Conservation (phyloP, 2,797 vertebrate species). For the Setipinna tenuifilis region DNA sequence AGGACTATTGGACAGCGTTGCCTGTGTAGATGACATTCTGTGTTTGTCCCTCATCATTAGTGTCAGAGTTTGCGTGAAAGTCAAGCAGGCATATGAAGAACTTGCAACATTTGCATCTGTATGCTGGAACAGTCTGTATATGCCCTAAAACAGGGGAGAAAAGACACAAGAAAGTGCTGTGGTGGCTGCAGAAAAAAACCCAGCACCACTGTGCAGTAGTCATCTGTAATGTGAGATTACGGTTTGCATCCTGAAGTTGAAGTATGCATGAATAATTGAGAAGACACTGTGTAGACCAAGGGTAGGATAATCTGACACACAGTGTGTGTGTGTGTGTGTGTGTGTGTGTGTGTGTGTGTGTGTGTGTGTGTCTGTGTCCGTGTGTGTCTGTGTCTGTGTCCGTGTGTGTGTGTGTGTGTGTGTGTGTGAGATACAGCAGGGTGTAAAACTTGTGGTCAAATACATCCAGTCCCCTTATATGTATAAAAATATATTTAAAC, state of each 20-base stretch:
- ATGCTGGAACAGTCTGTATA: not conserved
- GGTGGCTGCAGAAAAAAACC: not conserved
- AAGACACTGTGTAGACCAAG: conserved; percentile 19
- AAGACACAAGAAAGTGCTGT: not conserved
- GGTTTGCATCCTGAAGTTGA: not conserved
- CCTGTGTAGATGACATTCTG: not conserved
- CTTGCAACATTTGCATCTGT: not conserved
- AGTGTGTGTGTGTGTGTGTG: conserved; percentile 12
- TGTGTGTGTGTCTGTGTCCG: no score
- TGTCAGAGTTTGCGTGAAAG: not conserved
- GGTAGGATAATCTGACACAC: not conserved
- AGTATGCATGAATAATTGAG: conserved; percentile 41
- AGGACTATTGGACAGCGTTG: not conserved
- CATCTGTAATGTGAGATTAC: conserved; percentile 17
- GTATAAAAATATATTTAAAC: not conserved
- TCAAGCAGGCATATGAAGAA: not conserved
- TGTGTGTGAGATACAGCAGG: not conserved
- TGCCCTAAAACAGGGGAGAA: not conserved
- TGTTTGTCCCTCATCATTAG: not conserved
- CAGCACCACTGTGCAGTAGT: not conserved
- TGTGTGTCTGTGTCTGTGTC: no score
- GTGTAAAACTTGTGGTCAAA: not conserved
- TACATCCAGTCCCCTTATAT: not conserved
- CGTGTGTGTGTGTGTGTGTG: no score
- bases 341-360: conserved; percentile 8